Base-by-base conservation (phyloP, 2,888 invertebrate genomes). In the Anodontia alba region DNA sequence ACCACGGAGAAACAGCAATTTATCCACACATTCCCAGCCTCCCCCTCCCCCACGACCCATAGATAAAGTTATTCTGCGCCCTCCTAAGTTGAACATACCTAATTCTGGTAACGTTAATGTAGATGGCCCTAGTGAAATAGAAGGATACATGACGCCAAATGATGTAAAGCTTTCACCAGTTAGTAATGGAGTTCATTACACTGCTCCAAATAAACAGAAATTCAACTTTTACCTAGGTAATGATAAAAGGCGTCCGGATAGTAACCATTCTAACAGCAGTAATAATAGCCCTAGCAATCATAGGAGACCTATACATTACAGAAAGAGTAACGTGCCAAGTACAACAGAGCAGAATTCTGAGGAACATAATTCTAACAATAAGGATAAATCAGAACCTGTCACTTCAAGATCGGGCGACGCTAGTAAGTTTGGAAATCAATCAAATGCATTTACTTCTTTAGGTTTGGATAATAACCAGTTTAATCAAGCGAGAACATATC, bases 131-230 rank as follows among this genome's bases (percentile, higher is more conserved):
- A 33, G 12, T 17, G 62, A 33, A 15, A 31, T 38, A 5, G 83
- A 83, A 43, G 83, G 80, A n/a, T 83, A 83, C 31, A 80, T 80
- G 80, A 71, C 75, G 73, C 83, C 83, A 0, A 57, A 31, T n/a
- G 46, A 26, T 7, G 36, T 51, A 12, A 71, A 54, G 26, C 70
- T 62, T 3, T 42, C 71, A 0, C 66, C 74, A 12, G n/a, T 78
- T 68, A 62, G 69, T 46, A 46, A 68, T 70, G 62, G 74, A 20
- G 78, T 78, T 0, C 72, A 73, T 68, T 78, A 78, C 66, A 74
- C 81, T n/a, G 81, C 81, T 3, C 81, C 81, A 46, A 70, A 83
- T 68, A 80, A 80, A 49, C 77, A 80, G 1, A 77, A 74, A n/a
- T 68, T 73, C n/a, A 83, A 72, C 20, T 62, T 62, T 29, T 2